These are phyloP conservation scores for Leucophenga montana DNA, from an alignment of 2,888 invertebrate genomes.

Conservation along the genomic window DNA sequence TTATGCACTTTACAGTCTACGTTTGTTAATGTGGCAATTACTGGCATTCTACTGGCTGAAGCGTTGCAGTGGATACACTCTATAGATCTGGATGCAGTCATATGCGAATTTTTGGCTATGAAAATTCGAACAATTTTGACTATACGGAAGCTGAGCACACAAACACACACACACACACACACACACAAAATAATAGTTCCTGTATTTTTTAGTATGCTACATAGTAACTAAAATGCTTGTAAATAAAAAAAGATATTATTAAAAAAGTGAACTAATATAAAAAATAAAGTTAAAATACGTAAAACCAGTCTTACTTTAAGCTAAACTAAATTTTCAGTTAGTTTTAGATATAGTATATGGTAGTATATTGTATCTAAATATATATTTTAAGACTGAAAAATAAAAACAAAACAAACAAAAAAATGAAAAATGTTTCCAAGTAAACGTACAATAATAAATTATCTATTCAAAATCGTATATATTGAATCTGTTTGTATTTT, in stretches of 20 bases:
- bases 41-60: slow-evolving; percentile 62
- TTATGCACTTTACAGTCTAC: slow-evolving; percentile 65
- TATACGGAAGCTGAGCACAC: slow-evolving; percentile 23
- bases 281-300: neutral
- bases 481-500: neutral
- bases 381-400: slow-evolving; percentile 44
- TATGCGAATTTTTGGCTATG: neutral
- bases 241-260: slow-evolving; percentile 36
- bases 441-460: slow-evolving; percentile 8
- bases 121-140: slow-evolving; percentile 12
- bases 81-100: neutral
- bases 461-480: neutral
- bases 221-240: slow-evolving; percentile 42
- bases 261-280: neutral
- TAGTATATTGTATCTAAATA: neutral
- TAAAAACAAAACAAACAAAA: neutral
- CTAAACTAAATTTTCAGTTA: slow-evolving; percentile 25
- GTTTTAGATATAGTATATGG: neutral
- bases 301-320: slow-evolving; percentile 17
- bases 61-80: slow-evolving; percentile 33
- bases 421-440: neutral
- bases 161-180: slow-evolving; percentile 42
- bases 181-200: slow-evolving; percentile 53
- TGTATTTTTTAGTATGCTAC: slow-evolving; percentile 44
- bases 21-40: slow-evolving; percentile 63